phyloP scores from a whole-genome alignment of 2,113 vertebrate species.

The Jaculus jaculus region DNA sequence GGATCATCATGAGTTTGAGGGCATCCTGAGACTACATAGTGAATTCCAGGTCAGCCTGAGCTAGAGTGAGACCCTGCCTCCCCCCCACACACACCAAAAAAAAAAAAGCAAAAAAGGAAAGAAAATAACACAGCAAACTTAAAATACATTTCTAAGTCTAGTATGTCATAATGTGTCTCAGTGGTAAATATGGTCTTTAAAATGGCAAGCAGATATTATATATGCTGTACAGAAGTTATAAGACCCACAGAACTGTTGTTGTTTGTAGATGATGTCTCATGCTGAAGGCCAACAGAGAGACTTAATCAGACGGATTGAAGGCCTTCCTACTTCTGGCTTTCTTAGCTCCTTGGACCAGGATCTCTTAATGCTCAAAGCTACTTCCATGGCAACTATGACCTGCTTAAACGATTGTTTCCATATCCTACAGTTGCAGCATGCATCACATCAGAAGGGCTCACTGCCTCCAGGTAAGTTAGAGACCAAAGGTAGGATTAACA shows the following conservation, averaged over 20 bases:
- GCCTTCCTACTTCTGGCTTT: conserved; percentile 92
- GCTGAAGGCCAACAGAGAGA: conserved; percentile 97
- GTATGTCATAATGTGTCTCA: background rate
- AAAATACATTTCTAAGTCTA: conserved; percentile 9
- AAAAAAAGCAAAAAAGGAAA: background rate
- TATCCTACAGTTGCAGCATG: conserved; percentile 96
- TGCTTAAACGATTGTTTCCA: conserved; percentile 98
- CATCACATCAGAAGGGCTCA: conserved; percentile 90
- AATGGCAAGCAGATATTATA: background rate
- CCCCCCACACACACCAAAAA: too few species aligned
- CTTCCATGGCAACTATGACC: conserved; percentile 98
- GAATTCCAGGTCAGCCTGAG: too few species aligned
- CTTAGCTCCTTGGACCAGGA: conserved; percentile 96
- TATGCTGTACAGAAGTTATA: background rate
- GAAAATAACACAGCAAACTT: conserved; percentile 26
- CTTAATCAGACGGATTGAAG: conserved; percentile 95
- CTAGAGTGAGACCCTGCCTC: background rate
- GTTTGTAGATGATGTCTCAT: conserved; percentile 95
- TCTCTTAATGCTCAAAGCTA: conserved; percentile 97
- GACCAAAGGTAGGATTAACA: background rate
- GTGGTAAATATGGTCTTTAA: background rate
- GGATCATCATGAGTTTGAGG: too few species aligned
- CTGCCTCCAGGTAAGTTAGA: conserved; percentile 88
- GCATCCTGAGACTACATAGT: too few species aligned
- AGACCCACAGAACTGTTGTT: conserved; percentile 61